phyloP scores from a whole-genome alignment of 2,113 vertebrate genomes.

The Halichoeres trimaculatus region DNA sequence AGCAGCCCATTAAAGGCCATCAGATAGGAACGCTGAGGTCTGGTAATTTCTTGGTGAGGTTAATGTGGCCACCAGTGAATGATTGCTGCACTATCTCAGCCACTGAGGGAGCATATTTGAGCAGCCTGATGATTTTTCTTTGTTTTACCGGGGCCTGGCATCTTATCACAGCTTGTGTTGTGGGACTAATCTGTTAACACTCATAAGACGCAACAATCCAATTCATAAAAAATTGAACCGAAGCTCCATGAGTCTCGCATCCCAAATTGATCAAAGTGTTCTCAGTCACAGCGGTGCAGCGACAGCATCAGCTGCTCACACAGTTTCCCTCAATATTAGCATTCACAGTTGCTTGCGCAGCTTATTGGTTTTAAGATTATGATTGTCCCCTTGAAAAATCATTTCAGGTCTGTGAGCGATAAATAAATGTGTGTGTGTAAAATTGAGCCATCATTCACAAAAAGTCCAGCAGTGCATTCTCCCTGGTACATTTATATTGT shows the following conservation, averaged over 20 bases:
- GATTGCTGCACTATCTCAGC: too few relatives aligned
- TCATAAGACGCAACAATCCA: slow-evolving; percentile 6
- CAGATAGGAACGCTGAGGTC: too few relatives aligned
- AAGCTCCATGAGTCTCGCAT: neutral
- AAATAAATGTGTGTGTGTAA: neutral
- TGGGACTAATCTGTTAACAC: slow-evolving; percentile 1
- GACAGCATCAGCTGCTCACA: neutral
- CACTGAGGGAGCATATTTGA: neutral
- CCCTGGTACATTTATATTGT: slow-evolving; percentile 14
- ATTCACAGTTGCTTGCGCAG: neutral
- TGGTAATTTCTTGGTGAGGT: too few relatives aligned
- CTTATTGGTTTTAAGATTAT: slow-evolving; percentile 1
- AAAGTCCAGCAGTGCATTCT: neutral
- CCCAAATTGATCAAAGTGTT: slow-evolving; percentile 5
- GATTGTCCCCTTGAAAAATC: neutral
- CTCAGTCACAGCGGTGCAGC: neutral
- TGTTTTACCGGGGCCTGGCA: neutral
- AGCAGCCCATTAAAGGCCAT: too few relatives aligned
- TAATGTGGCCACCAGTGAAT: too few relatives aligned
- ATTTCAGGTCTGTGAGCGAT: neutral
- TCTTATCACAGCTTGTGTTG: neutral
- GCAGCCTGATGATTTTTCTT: neutral
- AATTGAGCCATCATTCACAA: slow-evolving; percentile 1
- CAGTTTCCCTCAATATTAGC: neutral
- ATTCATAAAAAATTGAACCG: neutral